A percentile compares a stretch with the other conserved stretches of the same genome.
Evolutionary conservation across 2,888 invertebrate genomes (phyloP).

Genomic region (Caenorhabditis angaria): DNA sequence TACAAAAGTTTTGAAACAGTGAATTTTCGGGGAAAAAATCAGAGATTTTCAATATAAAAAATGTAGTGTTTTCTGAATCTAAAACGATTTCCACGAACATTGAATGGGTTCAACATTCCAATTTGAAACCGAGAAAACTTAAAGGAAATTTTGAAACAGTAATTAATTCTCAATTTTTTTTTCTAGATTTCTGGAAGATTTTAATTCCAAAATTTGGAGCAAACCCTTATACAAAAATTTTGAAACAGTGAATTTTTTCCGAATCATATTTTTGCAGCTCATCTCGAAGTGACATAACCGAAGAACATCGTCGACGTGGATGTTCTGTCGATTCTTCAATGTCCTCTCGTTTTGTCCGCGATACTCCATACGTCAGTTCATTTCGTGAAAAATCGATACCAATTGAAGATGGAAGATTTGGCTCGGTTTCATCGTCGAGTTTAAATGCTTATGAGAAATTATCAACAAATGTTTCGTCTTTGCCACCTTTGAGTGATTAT

Average conservation of each 20-base stretch:
- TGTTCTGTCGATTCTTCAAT: slow-evolving; percentile 49
- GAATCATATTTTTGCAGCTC: slow-evolving; percentile 12
- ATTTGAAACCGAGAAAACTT: too few relatives aligned
- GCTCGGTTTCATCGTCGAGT: slow-evolving; percentile 35
- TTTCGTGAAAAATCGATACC: slow-evolving; percentile 56
- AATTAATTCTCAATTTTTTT: too few relatives aligned
- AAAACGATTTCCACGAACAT: too few relatives aligned
- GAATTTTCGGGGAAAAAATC: too few relatives aligned
- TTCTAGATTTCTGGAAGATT: too few relatives aligned
- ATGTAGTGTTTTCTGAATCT: too few relatives aligned
- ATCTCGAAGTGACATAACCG: slow-evolving; percentile 29
- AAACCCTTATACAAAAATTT: too few relatives aligned
- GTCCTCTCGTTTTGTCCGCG: slow-evolving; percentile 50
- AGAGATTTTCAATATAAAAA: too few relatives aligned
- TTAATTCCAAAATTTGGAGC: too few relatives aligned
- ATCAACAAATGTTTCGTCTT: slow-evolving; percentile 46
- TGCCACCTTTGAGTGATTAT: slow-evolving; percentile 38
- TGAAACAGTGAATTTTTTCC: background rate
- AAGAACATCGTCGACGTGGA: slow-evolving; percentile 45
- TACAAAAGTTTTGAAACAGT: too few relatives aligned
- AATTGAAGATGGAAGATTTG: slow-evolving; percentile 31
- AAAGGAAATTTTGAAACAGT: too few relatives aligned
- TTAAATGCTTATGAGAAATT: slow-evolving; percentile 45
- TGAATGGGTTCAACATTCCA: too few relatives aligned
- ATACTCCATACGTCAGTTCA: slow-evolving; percentile 58